Conservation (phyloP, 2,797 vertebrate species). For the Smutsia temminckii region DNA sequence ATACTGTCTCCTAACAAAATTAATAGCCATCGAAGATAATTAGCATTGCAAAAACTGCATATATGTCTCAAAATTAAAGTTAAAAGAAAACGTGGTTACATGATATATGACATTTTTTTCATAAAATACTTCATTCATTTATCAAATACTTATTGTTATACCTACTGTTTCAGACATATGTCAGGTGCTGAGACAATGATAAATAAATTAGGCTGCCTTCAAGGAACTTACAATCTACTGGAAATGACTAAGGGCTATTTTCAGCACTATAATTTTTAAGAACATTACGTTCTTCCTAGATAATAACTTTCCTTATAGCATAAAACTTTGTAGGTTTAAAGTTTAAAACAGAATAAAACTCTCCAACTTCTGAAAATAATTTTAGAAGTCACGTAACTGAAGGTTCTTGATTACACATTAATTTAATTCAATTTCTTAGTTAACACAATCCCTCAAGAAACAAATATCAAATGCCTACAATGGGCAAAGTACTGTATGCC, state of each 20-base stretch:
- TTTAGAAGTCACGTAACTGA: background rate
- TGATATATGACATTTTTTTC: background rate
- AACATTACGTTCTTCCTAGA: background rate
- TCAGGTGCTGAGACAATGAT: background rate
- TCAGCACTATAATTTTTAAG: background rate
- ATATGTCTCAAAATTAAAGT: background rate
- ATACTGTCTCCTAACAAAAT: background rate
- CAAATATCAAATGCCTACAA: background rate
- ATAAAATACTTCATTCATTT: background rate
- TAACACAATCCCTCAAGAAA: constrained; percentile 10
- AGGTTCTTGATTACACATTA: background rate
- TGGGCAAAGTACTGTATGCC: background rate
- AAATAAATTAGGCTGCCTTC: background rate
- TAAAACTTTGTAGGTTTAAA: constrained; percentile 39
- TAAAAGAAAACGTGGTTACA: background rate
- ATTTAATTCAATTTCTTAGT: background rate
- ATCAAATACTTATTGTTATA: background rate
- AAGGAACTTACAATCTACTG: background rate
- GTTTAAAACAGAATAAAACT: constrained; percentile 19
- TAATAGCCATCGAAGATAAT: background rate
- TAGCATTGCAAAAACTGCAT: background rate
- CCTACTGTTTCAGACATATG: background rate
- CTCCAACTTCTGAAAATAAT: constrained; percentile 16
- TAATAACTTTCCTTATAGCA: background rate
- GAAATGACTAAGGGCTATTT: background rate